Evolutionary conservation across 2,888 invertebrate species (phyloP), one percentile per base, ranked within the genome.

Genomic region (Phoenoteleia sp.): DNA sequence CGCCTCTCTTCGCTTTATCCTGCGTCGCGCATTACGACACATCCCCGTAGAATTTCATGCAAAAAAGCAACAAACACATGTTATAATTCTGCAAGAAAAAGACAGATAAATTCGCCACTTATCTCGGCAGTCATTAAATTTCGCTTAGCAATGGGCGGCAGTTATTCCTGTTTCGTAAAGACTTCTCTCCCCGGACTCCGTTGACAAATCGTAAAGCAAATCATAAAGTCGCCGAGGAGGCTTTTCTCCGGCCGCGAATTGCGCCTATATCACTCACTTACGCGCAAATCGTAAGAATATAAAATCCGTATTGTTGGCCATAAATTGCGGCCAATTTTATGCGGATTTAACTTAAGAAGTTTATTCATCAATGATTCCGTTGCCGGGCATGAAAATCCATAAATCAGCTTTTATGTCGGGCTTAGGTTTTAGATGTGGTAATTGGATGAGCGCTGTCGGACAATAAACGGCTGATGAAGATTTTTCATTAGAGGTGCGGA

Each of bases 151-250:
- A 85, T 81, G 71, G 58, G 23, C 79, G 54, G 82, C 66, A 64
- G 80, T 82, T 80, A 82, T 77, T 85, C 72, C 85, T 80, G 85
- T 85, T 85, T 85, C 85, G 81, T 76, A 82, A 85, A 75, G 71
- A 74, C 79, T 77, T 77, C 60, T 74, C 33, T 62, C 72, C 76
- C 64, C 62, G 75, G 47, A 76, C 66, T 77, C 66, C 81, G 85
- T 83, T 85, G 85, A 85, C 85, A 83, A 85, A 85, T 85, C 85
- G 82, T 83, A 82, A 83, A 85, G 80, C 82, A 80, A 85, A 85
- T 85, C 80, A 85, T 85, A 85, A 85, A 85, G 71, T 45, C 79
- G 67, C 74, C 75, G 79, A 85, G 64, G 82, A 75, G 77, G 72
- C 85, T 80, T 82, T 85, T 85, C 85, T 77, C 85, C 62, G 60